Base-by-base conservation (phyloP, 2,888 invertebrate genomes). In the Polydesmus complanatus region DNA sequence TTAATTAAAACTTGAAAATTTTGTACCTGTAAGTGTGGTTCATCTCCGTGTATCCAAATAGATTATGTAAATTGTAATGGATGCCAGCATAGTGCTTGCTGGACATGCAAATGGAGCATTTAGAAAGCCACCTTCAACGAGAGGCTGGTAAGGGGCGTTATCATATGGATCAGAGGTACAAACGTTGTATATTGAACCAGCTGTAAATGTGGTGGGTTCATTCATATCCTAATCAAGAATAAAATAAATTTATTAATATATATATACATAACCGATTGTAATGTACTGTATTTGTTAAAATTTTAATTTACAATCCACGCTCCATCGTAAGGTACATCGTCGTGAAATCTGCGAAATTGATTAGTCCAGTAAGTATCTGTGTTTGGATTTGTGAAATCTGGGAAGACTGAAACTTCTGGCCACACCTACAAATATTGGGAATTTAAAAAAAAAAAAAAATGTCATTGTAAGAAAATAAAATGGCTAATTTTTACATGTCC, bases 171-270 rank as follows among this genome's bases (percentile, higher is more conserved):
- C 78, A 51, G 74, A 68, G 1, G 77, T 75, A 68, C 84, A 84
- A 2, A 82, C 81, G 62, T 62, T 57, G 37, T 77, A 71, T 61
- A 77, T 70, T 0, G 79, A 76, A 0, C 85, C 89, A 65, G 84
- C 79, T 19, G 81, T 75, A 74, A 90, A 88, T 75, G 89, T 89
- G 0, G 87, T 85, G 0, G 88, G 88, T 70, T 91, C 91, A 74
- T 91, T 90, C 90, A 91, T 91, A 69, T 90, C 88, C 84, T 84
- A 57, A 3, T n/a, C n/a, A n/a, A n/a, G n/a, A n/a, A n/a, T n/a
- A n/a, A 19, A 56, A 56, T n/a, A 11, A 48, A 27, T 49, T 50
- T 48, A 19, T 27, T 54, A 50, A 48, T 23, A 11, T 55, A 57
- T 2, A 11, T 54, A 25, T 27, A 51, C 5, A 51, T 5, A 51